A percentile compares a stretch with the other conserved stretches of the same genome.
phyloP scores from a whole-genome alignment of 2,888 invertebrate genomes.

The Nemurella pictetii region DNA sequence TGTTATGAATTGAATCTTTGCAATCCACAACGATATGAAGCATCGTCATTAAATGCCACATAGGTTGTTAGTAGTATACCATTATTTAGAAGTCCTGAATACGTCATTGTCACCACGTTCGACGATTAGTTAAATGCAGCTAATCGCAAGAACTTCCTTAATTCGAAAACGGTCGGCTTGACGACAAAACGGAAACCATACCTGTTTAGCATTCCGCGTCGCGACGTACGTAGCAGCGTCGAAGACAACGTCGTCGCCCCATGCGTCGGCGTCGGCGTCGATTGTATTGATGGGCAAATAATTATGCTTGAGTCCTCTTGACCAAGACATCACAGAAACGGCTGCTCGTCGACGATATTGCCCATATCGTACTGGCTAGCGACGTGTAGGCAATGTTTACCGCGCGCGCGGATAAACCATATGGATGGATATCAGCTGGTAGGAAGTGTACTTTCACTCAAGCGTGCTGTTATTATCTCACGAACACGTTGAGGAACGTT shows the following conservation, averaged over 20 bases:
- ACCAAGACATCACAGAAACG: slow-evolving; percentile 20
- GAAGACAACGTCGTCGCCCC: slow-evolving; percentile 16
- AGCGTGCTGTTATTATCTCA: slow-evolving; percentile 8
- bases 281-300: slow-evolving; percentile 7
- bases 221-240: not conserved
- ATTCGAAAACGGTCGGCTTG: too few species aligned
- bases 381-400: not conserved
- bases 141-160: too few species aligned
- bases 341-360: not conserved
- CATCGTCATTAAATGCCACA: too few species aligned
- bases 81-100: not conserved
- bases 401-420: not conserved
- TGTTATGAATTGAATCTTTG: too few species aligned
- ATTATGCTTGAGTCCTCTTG: slow-evolving; percentile 15
- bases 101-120: not conserved
- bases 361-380: not conserved
- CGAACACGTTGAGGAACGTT: not conserved
- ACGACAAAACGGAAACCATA: too few species aligned
- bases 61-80: too few species aligned
- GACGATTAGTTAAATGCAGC: too few species aligned
- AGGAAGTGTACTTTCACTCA: not conserved
- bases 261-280: slow-evolving; percentile 14
- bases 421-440: not conserved
- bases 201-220: not conserved
- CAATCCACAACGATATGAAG: too few species aligned